Percentiles rank a stretch among this genome's conserved stretches.
These are phyloP conservation scores for Xiphophorus couchianus DNA, from an alignment of 2,113 vertebrate genomes.

Conservation along the genomic window DNA sequence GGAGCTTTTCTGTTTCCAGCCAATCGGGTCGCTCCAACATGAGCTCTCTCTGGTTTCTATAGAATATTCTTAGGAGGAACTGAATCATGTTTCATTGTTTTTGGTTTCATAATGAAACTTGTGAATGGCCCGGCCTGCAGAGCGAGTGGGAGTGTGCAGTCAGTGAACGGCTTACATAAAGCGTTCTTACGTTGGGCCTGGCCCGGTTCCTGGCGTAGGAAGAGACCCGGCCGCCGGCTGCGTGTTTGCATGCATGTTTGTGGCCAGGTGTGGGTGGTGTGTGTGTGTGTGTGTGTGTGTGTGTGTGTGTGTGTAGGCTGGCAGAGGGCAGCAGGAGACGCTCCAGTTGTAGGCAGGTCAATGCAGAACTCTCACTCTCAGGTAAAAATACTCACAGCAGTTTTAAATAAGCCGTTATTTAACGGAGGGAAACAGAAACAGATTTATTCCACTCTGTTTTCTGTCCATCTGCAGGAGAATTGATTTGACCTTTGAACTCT, in stretches of 20 bases:
- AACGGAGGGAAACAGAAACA: slow-evolving; percentile 42
- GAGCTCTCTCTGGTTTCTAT: no score
- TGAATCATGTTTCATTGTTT: slow-evolving; percentile 22
- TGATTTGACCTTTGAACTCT: not conserved
- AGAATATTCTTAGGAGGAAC: not conserved
- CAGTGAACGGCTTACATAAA: slow-evolving; percentile 71
- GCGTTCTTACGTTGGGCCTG: slow-evolving; percentile 58
- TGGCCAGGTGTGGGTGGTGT: slow-evolving; percentile 29
- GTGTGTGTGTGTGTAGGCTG: slow-evolving; percentile 27
- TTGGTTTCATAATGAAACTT: slow-evolving; percentile 42
- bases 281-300: slow-evolving; percentile 15
- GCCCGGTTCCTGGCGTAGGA: slow-evolving; percentile 65
- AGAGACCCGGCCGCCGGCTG: slow-evolving; percentile 56
- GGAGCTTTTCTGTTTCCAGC: no score
- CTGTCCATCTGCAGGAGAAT: not conserved
- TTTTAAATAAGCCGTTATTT: slow-evolving; percentile 54
- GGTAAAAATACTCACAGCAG: slow-evolving; percentile 46
- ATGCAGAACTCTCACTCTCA: slow-evolving; percentile 24
- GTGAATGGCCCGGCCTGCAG: slow-evolving; percentile 47
- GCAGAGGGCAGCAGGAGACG: slow-evolving; percentile 58
- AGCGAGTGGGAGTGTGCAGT: slow-evolving; percentile 50
- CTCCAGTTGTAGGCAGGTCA: slow-evolving; percentile 47
- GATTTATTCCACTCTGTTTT: slow-evolving; percentile 16
- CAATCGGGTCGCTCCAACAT: no score
- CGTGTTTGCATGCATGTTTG: slow-evolving; percentile 28